Evolutionary conservation across 2,113 vertebrate genomes (phyloP).

Genomic region (Egretta garzetta): DNA sequence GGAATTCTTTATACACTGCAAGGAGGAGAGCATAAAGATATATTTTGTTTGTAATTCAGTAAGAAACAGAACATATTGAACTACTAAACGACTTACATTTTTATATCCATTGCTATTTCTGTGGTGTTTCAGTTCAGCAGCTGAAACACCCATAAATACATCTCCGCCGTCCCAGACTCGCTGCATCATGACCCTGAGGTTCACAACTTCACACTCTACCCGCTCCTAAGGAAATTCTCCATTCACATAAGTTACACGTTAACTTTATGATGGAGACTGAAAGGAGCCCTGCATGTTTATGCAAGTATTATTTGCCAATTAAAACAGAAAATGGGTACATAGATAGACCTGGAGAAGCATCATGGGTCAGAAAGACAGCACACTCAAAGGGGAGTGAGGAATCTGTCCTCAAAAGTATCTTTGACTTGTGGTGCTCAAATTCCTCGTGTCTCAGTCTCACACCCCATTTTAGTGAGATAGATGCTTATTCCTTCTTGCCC

Average conservation of each 20-base stretch:
- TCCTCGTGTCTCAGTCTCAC: neutral
- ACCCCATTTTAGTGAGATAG: neutral
- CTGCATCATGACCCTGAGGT: neutral
- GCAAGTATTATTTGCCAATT: neutral
- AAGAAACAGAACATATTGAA: neutral
- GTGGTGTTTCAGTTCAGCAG: neutral
- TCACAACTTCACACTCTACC: neutral
- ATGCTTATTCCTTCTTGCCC: neutral
- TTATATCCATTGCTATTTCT: neutral
- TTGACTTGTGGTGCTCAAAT: neutral
- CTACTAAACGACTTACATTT: neutral
- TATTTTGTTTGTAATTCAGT: neutral
- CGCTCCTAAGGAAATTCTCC: neutral
- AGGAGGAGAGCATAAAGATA: neutral
- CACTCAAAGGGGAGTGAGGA: neutral
- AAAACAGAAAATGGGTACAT: neutral
- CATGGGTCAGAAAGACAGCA: neutral
- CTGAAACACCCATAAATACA: neutral
- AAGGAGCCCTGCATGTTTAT: neutral
- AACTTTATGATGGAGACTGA: neutral
- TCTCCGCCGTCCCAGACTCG: neutral
- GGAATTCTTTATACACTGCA: conserved; percentile 84
- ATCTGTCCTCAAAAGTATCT: neutral
- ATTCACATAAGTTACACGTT: neutral
- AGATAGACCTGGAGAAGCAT: neutral